Conservation (phyloP, 2,888 invertebrate species). For the Drosophila anceps region DNA sequence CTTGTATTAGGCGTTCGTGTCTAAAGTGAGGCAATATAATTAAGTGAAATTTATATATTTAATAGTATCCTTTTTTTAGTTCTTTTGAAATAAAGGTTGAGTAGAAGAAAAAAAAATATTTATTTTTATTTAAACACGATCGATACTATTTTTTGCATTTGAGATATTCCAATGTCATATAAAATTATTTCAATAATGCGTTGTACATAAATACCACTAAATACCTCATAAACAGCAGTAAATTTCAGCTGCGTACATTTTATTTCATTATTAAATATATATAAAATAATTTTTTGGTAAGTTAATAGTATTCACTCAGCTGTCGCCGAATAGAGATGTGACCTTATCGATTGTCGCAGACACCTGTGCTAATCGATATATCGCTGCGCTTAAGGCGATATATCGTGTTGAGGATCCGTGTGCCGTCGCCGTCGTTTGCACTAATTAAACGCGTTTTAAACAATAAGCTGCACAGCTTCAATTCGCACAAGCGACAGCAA, state of each 20-base stretch:
- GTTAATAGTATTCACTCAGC: not conserved
- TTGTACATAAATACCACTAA: no score
- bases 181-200: not conserved
- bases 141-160: not conserved
- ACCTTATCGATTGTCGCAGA: not conserved
- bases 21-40: slow-evolving; percentile 61
- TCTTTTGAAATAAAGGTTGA: slow-evolving; percentile 65
- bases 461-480: slow-evolving; percentile 64
- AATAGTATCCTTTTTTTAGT: slow-evolving; percentile 50
- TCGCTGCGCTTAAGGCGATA: slow-evolving; percentile 18
- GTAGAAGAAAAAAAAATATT: slow-evolving; percentile 8
- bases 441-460: slow-evolving; percentile 78
- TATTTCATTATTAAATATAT: no score
- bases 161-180: not conserved
- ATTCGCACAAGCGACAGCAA: slow-evolving; percentile 64
- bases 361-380: slow-evolving; percentile 13
- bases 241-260: no score
- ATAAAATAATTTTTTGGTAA: not conserved
- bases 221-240: no score
- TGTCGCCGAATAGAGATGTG: not conserved
- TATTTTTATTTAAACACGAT: not conserved
- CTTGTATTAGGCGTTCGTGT: slow-evolving; percentile 47
- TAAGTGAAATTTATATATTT: slow-evolving; percentile 26
- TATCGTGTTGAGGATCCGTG: slow-evolving; percentile 24
- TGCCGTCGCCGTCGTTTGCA: slow-evolving; percentile 60